Evolutionary conservation across 2,888 invertebrate genomes (phyloP).

Genomic region (Nomada ferruginata): DNA sequence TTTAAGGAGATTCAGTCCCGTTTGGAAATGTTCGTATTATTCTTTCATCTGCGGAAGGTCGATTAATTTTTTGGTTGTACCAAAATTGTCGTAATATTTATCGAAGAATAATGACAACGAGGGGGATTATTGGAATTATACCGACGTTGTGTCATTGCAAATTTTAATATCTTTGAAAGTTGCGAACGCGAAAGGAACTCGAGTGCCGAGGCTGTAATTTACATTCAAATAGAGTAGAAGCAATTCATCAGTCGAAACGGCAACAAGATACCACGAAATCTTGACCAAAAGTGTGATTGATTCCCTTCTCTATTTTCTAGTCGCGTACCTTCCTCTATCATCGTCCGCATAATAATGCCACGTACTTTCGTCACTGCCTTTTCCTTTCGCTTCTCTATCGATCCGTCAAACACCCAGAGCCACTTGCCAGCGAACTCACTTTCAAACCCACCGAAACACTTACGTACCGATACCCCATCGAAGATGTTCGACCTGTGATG

Average conservation of each 20-base stretch:
- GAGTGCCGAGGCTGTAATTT: neutral
- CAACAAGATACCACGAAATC: neutral
- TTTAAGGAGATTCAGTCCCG: no score
- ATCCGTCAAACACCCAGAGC: constrained; percentile 17
- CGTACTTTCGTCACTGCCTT: constrained; percentile 26
- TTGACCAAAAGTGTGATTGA: neutral
- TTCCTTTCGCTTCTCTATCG: constrained; percentile 42
- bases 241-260: no score
- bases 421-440: constrained; percentile 28
- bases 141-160: neutral
- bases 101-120: no score
- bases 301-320: neutral
- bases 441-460: constrained; percentile 11
- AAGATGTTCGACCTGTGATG: neutral
- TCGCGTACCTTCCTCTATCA: neutral
- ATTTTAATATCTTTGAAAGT: neutral
- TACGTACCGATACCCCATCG: neutral
- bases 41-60: no score
- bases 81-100: no score
- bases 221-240: no score
- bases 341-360: neutral
- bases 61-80: no score
- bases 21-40: no score
- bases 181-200: neutral
- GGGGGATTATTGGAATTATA: no score